phyloP scores from a whole-genome alignment of 2,797 vertebrate species.

The Falco cherrug region DNA sequence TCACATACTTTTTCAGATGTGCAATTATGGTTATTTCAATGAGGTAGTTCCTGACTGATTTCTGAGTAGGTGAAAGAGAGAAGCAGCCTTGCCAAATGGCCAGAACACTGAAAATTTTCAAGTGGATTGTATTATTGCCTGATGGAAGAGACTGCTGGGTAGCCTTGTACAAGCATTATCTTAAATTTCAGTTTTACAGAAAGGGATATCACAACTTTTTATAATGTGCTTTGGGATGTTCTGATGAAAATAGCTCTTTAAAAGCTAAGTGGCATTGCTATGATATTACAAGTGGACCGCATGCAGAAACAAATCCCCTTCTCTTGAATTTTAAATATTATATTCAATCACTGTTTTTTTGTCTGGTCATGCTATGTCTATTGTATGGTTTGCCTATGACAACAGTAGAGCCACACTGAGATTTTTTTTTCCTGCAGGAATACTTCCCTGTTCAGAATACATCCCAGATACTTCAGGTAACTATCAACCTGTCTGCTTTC shows the following conservation, averaged over 20 bases:
- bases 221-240: not conserved
- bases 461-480: not conserved
- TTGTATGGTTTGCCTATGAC: not conserved
- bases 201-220: not conserved
- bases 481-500: not conserved
- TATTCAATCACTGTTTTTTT: not conserved
- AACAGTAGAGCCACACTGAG: not conserved
- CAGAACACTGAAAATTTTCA: not conserved
- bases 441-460: not conserved
- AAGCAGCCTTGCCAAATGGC: not conserved
- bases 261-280: not conserved
- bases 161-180: not conserved
- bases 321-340: not conserved
- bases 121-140: not conserved
- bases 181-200: not conserved
- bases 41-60: not conserved
- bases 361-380: not conserved
- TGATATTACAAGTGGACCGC: constrained; percentile 26
- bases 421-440: not conserved
- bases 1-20: not conserved
- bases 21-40: not conserved
- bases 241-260: constrained; percentile 3
- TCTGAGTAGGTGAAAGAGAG: not conserved
- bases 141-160: not conserved
- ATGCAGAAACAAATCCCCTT: constrained; percentile 22